Percentiles rank a stretch among this genome's conserved stretches.
Evolutionary conservation across 1,140 invertebrate genomes (phyloP).

Genomic region (Drosophila virilis): DNA sequence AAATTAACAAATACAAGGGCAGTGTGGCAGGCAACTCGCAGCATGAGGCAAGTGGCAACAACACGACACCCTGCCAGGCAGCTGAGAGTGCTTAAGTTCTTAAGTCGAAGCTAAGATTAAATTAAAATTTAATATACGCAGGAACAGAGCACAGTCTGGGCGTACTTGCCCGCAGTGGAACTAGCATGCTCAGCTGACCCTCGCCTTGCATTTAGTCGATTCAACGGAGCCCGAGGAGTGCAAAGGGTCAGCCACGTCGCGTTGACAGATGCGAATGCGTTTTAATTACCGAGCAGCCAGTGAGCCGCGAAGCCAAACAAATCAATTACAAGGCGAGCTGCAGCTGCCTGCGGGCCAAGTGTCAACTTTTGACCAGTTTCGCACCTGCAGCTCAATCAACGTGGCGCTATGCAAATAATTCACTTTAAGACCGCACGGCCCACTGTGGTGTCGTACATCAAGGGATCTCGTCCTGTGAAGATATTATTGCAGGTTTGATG

Average conservation of each 20-base stretch:
- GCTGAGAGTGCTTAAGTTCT: constrained; percentile 35
- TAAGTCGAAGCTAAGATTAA: constrained; percentile 49
- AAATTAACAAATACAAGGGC: constrained; percentile 68
- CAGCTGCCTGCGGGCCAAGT: constrained; percentile 53
- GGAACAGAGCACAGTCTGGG: no score
- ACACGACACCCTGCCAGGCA: constrained; percentile 19
- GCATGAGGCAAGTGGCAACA: constrained; percentile 22
- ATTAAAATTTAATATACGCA: constrained; percentile 60
- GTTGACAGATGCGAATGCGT: constrained; percentile 45
- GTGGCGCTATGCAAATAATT: constrained; percentile 72
- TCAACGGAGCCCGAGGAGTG: not conserved
- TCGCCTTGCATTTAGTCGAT: constrained; percentile 57
- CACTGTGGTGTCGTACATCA: constrained; percentile 53
- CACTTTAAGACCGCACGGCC: constrained; percentile 57
- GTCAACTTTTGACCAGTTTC: constrained; percentile 51
- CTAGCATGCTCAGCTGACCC: not conserved
- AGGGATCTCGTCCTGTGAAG: constrained; percentile 30
- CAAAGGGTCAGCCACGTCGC: not conserved
- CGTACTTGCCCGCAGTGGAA: no score
- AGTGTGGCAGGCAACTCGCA: not conserved
- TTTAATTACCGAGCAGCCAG: constrained; percentile 56
- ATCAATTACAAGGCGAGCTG: constrained; percentile 56
- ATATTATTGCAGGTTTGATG: constrained; percentile 8
- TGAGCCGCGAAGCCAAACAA: constrained; percentile 28
- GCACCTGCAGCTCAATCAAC: constrained; percentile 42